Evolutionary conservation across 2,113 vertebrate species (phyloP), one percentile per base, ranked within the genome.

Genomic region (Platycercus adscitus): DNA sequence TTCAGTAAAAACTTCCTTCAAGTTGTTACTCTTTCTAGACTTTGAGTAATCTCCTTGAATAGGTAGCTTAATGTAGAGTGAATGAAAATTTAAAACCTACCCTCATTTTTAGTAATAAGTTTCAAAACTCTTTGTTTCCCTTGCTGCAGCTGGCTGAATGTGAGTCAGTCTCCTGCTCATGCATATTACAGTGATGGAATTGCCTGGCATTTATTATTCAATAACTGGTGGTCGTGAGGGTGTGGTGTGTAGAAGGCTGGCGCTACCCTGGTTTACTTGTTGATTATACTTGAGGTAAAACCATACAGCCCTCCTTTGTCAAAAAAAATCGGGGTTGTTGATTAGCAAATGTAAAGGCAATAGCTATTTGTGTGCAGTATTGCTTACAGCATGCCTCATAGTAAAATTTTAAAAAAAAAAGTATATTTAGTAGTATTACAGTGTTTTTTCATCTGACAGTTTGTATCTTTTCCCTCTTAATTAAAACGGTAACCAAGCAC

Each of bases 121-220:
- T 95, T 69, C n/a, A 28, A 80, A 87, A 89, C 73, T 95, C 95
- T 96, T 95, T 96, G 96, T 96, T 92, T 86, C 50, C 86, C 64
- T 68, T 66, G 16, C 44, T 50, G 60, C 73, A 93, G 77, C 77
- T 78, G 94, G 25, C 73, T 91, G 85, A 53, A 52, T 28, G 86
- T 61, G 90, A 94, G 75, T 91, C 96, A 95, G 60, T 73, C 82
- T 89, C 47, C 81, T 2, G 70, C 93, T 91, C 81, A 29, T 89
- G 91, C 75, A 77, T 82, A 66, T 95, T 89, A n/a, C 70, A 79
- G 78, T 76, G 71, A 49, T 72, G 93, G 91, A 76, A 69, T 35
- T 39, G 77, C 29, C 87, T 91, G 70, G 64, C 81, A 89, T 96
- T 95, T 91, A 91, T 96, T 95, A 94, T 95, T 96, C 89, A 91